These are phyloP conservation scores for Chromoteleia sp. DNA, from an alignment of 2,888 invertebrate genomes.

Conservation along the genomic window DNA sequence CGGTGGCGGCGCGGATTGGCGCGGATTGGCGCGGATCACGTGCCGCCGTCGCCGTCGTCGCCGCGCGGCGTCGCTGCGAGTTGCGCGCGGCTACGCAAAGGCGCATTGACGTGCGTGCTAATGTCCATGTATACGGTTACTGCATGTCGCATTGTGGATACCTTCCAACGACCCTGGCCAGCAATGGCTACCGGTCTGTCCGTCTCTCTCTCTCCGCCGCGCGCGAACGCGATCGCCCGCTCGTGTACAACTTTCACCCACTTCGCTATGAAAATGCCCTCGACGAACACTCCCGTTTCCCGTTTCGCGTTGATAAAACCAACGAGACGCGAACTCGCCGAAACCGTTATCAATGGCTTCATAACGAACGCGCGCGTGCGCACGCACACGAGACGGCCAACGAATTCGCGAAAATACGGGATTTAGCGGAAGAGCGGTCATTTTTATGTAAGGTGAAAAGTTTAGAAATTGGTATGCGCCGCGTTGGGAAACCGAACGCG, in stretches of 20 bases:
- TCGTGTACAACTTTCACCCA: conserved; percentile 69
- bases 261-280: conserved; percentile 69
- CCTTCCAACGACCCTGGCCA: conserved; percentile 70
- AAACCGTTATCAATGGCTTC: conserved; percentile 60
- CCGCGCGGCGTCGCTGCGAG: conserved; percentile 44
- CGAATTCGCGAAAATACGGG: conserved; percentile 21
- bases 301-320: conserved; percentile 65
- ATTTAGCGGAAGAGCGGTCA: conserved; percentile 6
- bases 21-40: conserved; percentile 47
- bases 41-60: conserved; percentile 14
- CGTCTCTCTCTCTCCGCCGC: conserved; percentile 40
- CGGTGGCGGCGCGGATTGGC: conserved; percentile 22
- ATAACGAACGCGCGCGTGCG: conserved; percentile 1
- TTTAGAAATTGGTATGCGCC: conserved; percentile 29
- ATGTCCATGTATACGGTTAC: conserved; percentile 62
- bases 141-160: conserved; percentile 68
- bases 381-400: conserved; percentile 3
- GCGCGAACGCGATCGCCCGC: conserved; percentile 22
- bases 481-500: conserved; percentile 14
- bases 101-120: conserved; percentile 69
- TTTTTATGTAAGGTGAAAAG: conserved; percentile 52
- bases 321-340: conserved; percentile 52
- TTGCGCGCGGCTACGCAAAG: conserved; percentile 59
- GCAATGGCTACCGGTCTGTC: conserved; percentile 66
- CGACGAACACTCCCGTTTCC: conserved; percentile 66